Conservation (phyloP, 2,888 invertebrate genomes). For the Cheilosia vulpina region DNA sequence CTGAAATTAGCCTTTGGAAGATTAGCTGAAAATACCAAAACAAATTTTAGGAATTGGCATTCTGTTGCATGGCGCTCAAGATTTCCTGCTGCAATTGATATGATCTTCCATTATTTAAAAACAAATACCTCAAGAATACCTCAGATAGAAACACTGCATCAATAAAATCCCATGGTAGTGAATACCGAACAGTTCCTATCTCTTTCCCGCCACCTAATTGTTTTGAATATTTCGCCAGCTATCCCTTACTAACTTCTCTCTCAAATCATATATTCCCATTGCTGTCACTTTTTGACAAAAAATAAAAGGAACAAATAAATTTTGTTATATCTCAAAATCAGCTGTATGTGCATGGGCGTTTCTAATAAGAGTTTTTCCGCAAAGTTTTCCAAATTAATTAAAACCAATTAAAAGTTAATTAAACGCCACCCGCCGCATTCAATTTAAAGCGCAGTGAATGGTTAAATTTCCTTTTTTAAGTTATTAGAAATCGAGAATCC, state of each 20-base stretch:
- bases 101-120: too few species aligned
- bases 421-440: slow-evolving; percentile 2
- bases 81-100: too few species aligned
- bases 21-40: too few species aligned
- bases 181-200: background rate
- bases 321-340: slow-evolving; percentile 56
- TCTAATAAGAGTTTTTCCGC: slow-evolving; percentile 60
- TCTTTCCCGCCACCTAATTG: slow-evolving; percentile 34
- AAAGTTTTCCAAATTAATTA: slow-evolving; percentile 62
- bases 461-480: background rate
- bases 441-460: slow-evolving; percentile 22
- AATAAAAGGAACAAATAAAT: slow-evolving; percentile 30
- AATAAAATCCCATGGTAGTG: background rate
- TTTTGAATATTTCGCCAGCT: slow-evolving; percentile 7
- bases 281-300: slow-evolving; percentile 41
- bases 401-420: slow-evolving; percentile 67
- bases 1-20: too few species aligned
- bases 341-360: slow-evolving; percentile 73
- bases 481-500: slow-evolving; percentile 4
- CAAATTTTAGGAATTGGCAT: too few species aligned
- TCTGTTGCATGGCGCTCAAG: too few species aligned
- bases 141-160: background rate
- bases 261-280: background rate
- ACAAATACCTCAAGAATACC: background rate
- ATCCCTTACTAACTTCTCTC: slow-evolving; percentile 8